Conservation (phyloP, 2,797 vertebrate genomes). For the Ceryle rudis region DNA sequence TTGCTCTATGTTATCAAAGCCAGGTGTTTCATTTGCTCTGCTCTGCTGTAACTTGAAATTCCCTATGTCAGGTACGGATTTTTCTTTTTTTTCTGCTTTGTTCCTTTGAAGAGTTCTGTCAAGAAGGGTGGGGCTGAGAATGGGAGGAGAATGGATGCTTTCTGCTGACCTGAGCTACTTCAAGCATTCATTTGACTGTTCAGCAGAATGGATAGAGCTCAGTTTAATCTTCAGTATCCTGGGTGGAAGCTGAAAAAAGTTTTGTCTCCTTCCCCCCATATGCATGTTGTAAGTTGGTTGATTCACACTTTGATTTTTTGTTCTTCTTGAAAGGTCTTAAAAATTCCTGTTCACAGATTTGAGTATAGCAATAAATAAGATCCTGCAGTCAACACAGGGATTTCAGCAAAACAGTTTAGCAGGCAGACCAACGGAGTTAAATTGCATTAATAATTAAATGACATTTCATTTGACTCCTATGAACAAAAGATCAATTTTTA, state of each 20-base stretch:
- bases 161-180: background rate
- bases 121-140: background rate
- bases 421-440: background rate
- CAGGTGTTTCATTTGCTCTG: conserved; percentile 38
- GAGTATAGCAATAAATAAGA: background rate
- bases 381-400: background rate
- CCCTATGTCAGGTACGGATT: background rate
- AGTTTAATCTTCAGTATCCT: background rate
- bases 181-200: background rate
- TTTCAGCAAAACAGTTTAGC: background rate
- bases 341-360: background rate
- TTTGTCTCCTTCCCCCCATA: background rate
- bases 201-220: background rate
- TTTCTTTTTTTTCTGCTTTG: background rate
- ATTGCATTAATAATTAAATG: background rate
- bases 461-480: background rate
- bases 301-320: background rate
- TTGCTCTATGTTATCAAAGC: background rate
- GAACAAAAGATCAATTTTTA: background rate
- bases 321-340: background rate
- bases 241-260: background rate
- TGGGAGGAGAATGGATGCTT: background rate
- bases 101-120: background rate
- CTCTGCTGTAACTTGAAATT: conserved; percentile 9
- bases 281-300: background rate